Evolutionary conservation across 2,888 invertebrate species (phyloP), one percentile per base, ranked within the genome.

Genomic region (Leuctra nigra): DNA sequence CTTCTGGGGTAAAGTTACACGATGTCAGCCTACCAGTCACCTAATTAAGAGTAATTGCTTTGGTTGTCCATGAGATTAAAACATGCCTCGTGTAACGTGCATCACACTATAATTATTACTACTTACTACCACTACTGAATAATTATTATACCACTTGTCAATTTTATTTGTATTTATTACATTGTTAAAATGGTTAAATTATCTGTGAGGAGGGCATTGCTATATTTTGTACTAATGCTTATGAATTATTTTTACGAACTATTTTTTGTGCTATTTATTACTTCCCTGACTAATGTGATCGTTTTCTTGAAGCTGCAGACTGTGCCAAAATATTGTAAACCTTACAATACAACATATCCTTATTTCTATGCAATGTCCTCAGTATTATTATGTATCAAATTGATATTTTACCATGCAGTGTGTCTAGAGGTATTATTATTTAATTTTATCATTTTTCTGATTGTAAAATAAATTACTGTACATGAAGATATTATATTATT

Each of bases 401-500:
- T 60, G 56, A 57, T 60, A 58, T 59, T 59, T 60, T 61, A 36
- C 47, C 35, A 56, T 52, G 38, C 38, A 55, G 58, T 44, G 55
- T 53, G 53, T 61, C 47, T 56, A 33, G n/a, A n/a, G n/a, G 35
- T 25, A 55, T 57, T 55, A 59, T 20, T 23, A 22, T 23, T 61
- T 56, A 18, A 59, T 54, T 57, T 59, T 56, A 56, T 58, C 44
- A 53, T 59, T 58, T 58, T 58, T 60, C 58, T 62, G 58, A 63
- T 62, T 61, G 62, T 63, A 59, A 59, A 63, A 62, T 63, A 63
- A 63, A 61, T 59, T 61, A 62, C 53, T n/a, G n/a, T n/a, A n/a
- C n/a, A n/a, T n/a, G n/a, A n/a, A n/a, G n/a, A n/a, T n/a, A n/a
- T n/a, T n/a, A n/a, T n/a, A n/a, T n/a, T n/a, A n/a, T n/a, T n/a